A percentile compares a stretch with the other conserved stretches of the same genome.
Conservation (phyloP, 1,140 invertebrate genomes). For the Diabrotica undecimpunctata region DNA sequence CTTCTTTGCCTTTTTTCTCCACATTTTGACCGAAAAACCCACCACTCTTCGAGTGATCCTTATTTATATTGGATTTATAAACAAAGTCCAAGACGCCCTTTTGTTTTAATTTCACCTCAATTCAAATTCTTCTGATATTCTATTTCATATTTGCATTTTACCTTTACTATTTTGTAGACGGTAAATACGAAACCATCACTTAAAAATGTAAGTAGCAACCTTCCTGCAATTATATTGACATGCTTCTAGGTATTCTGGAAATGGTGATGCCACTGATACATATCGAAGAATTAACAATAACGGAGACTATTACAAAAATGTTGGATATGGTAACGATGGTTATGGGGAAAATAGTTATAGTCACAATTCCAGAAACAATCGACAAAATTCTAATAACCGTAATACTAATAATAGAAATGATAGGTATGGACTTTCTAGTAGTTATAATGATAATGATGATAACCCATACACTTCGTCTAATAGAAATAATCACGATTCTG, state of each 20-base stretch:
- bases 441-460: constrained; percentile 3
- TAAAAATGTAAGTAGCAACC: no score
- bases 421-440: neutral
- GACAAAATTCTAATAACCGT: neutral
- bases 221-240: no score
- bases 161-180: no score
- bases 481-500: constrained; percentile 22
- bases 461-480: constrained; percentile 14
- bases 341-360: constrained; percentile 6
- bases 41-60: no score
- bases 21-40: no score
- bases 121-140: no score
- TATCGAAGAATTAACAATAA: neutral
- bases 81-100: no score
- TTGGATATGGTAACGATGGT: constrained; percentile 3
- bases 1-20: no score
- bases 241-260: neutral
- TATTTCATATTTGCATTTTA: no score
- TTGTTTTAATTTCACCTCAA: no score
- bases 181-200: no score
- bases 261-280: neutral
- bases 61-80: no score
- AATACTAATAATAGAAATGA: constrained; percentile 11
- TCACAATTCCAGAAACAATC: constrained; percentile 8
- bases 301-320: neutral